These are phyloP conservation scores for Lethrus apterus DNA, from an alignment of 1,140 invertebrate genomes.

Conservation along the genomic window DNA sequence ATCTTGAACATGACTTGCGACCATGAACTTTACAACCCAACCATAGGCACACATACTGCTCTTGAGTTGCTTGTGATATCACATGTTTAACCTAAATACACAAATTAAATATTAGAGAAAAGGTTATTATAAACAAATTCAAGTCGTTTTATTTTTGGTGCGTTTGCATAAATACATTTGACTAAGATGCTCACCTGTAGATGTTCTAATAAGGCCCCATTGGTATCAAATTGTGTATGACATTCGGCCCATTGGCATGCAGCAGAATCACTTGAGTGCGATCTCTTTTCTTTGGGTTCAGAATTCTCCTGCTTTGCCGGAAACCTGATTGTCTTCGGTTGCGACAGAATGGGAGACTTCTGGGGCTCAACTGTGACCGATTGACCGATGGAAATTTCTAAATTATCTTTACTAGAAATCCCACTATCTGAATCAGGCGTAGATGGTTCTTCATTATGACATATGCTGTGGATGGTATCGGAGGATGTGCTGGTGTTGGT, in stretches of 20 bases:
- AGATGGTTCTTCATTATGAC: conserved; percentile 12
- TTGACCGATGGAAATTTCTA: conserved; percentile 30
- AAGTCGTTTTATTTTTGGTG: background rate
- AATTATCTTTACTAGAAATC: conserved; percentile 25
- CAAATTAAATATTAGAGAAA: background rate
- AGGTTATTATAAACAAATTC: background rate
- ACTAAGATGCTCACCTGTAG: conserved; percentile 58
- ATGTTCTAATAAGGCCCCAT: conserved; percentile 77
- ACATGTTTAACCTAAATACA: conserved; percentile 68
- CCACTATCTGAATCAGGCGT: conserved; percentile 36
- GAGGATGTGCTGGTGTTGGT: conserved; percentile 1
- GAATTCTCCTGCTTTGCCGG: conserved; percentile 46
- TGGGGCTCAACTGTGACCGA: conserved; percentile 28
- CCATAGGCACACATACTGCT: conserved; percentile 87
- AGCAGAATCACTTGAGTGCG: conserved; percentile 42
- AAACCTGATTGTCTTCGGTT: conserved; percentile 70
- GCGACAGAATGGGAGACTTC: conserved; percentile 59
- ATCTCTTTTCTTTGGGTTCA: conserved; percentile 22
- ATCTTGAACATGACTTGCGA: conserved; percentile 78
- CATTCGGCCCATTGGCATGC: conserved; percentile 83
- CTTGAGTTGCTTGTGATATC: conserved; percentile 68
- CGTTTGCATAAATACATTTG: background rate
- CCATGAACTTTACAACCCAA: conserved; percentile 91
- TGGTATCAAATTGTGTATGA: conserved; percentile 65
- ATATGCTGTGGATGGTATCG: background rate